Evolutionary conservation across 2,797 vertebrate species (phyloP).

Genomic region (Merluccius polli): DNA sequence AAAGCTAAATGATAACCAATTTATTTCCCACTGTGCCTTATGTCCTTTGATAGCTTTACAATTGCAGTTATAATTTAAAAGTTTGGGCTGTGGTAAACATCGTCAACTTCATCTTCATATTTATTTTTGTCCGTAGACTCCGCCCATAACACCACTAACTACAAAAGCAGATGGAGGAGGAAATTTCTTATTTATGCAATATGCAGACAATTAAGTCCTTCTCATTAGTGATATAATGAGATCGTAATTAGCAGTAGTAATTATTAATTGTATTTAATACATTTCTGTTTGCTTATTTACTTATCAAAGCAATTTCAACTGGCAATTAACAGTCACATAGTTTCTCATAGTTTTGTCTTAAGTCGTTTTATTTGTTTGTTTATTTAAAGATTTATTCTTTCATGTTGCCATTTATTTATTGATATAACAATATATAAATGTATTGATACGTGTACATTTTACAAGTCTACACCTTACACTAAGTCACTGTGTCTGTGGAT

Average conservation of each 20-base stretch:
- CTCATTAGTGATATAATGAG: constrained; percentile 81
- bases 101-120: constrained; percentile 3
- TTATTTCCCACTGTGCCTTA: not conserved
- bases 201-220: constrained; percentile 69
- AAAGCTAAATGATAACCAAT: constrained; percentile 10
- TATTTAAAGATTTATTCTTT: constrained; percentile 4
- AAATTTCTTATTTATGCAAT: constrained; percentile 67
- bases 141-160: constrained; percentile 43
- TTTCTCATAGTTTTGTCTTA: constrained; percentile 66
- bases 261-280: constrained; percentile 78
- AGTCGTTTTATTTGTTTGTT: constrained; percentile 51
- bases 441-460: not conserved
- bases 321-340: constrained; percentile 68
- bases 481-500: not conserved
- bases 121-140: constrained; percentile 40
- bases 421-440: not conserved
- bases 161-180: constrained; percentile 51
- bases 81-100: constrained; percentile 6
- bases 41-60: not conserved
- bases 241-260: constrained; percentile 79
- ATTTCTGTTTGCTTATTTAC: constrained; percentile 74
- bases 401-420: not conserved
- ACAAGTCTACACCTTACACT: not conserved
- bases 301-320: constrained; percentile 70
- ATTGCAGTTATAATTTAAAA: not conserved